Evolutionary conservation across 2,113 vertebrate genomes (phyloP).

Genomic region (Cebidichthys violaceus): DNA sequence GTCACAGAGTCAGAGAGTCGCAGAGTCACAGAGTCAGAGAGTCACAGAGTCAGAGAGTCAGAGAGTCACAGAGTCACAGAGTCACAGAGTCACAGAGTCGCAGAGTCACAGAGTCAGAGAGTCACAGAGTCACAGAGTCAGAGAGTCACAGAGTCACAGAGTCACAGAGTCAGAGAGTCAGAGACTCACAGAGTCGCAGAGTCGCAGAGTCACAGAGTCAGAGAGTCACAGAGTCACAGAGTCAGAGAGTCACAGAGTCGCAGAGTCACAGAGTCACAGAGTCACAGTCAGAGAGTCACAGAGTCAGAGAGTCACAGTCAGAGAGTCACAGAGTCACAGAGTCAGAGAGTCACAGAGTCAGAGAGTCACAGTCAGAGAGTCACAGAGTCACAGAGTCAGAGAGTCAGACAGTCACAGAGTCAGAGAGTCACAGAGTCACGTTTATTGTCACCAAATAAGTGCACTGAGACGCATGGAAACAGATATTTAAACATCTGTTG

Average conservation of each 20-base stretch:
- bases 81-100: background rate
- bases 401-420: background rate
- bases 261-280: background rate
- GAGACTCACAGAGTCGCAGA: too few relatives aligned
- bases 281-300: too few relatives aligned
- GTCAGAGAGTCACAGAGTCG: constrained; percentile 4
- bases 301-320: background rate
- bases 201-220: constrained; percentile 1
- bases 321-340: too few relatives aligned
- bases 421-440: background rate
- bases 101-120: background rate
- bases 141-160: background rate
- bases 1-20: background rate
- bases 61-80: too few relatives aligned
- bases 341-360: background rate
- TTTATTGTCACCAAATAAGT: background rate
- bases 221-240: background rate
- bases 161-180: background rate
- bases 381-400: background rate
- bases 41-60: background rate
- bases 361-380: constrained; percentile 5
- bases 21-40: too few relatives aligned
- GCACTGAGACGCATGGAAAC: background rate
- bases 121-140: background rate
- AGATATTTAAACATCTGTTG: background rate